Evolutionary conservation across 2,888 invertebrate species (phyloP), one percentile per base, ranked within the genome.

Genomic region (Rhagonycha lutea): DNA sequence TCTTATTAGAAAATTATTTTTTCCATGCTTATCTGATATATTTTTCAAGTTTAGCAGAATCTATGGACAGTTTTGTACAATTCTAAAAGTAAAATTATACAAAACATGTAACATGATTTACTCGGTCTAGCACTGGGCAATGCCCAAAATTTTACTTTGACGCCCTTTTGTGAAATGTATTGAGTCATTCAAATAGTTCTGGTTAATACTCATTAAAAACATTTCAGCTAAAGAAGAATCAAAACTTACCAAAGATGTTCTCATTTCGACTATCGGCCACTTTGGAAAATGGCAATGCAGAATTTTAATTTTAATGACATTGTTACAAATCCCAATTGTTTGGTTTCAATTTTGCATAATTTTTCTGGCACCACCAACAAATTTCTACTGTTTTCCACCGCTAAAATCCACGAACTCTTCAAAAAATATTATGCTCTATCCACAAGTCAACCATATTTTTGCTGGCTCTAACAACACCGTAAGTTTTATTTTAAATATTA

Each of bases 271-370:
- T 11, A 28, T 68, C 1, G 68, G 68, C 14, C n/a, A 29, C 14
- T 26, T 68, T 28, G 68, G 68, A 14, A 26, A 14, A 68, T 68
- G 68, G 68, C 68, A 68, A 32, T 5, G 14, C 5, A 14, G 12
- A 28, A 32, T 68, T 29, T 32, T 10, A 14, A 68, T 68, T 29
- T 18, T 68, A 9, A 29, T 68, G 28, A 0, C 32, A n/a, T 14
- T 68, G 10, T 18, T 68, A 8, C n/a, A 12, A 29, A n/a, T 28
- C 14, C 32, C 32, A n/a, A 9, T 28, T 12, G 18, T 9, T 10
- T 68, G 68, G 68, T 14, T 68, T 68, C 29, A 68, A 68, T 68
- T 68, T 29, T 28, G 32, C 28, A 68, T 32, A 14, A 32, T 29
- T 29, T 29, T 68, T 11, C 14, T 68, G 10, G 14, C 14, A 32